These are phyloP conservation scores for Micropoecilia bifurca DNA, from an alignment of 2,797 vertebrate genomes.

Conservation along the genomic window DNA sequence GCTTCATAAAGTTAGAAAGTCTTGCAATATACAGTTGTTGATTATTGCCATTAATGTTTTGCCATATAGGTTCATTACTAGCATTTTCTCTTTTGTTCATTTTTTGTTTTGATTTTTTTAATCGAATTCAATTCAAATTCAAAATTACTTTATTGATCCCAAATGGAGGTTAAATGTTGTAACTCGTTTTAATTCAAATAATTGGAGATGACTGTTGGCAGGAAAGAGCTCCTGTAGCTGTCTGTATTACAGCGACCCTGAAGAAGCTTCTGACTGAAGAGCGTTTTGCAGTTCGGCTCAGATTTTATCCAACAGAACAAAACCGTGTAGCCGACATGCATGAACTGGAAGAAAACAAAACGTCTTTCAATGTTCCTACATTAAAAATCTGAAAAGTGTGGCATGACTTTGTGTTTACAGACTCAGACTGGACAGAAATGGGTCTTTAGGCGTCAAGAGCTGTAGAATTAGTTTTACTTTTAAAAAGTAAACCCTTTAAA, in stretches of 20 bases:
- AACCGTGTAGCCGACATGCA: background rate
- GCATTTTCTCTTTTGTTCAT: background rate
- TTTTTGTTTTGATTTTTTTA: background rate
- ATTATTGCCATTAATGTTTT: background rate
- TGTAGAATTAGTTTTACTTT: background rate
- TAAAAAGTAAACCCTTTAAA: background rate
- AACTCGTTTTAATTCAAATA: no score
- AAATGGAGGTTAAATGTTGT: no score
- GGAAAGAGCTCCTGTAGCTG: no score
- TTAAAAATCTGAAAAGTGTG: background rate
- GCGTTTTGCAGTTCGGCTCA: background rate
- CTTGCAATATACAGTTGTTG: background rate
- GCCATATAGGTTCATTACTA: background rate
- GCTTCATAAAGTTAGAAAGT: background rate
- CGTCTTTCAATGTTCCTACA: background rate
- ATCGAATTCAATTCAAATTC: no score
- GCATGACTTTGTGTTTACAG: background rate
- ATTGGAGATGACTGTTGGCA: no score
- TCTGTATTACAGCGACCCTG: no score
- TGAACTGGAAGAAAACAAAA: background rate
- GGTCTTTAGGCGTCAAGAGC: background rate
- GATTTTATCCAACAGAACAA: background rate
- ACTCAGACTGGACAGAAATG: background rate
- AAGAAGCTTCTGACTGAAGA: no score
- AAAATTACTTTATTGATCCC: no score